Percentiles rank a stretch among this genome's conserved stretches.
Evolutionary conservation across 2,113 vertebrate genomes (phyloP).

Genomic region (Polyodon spathula): DNA sequence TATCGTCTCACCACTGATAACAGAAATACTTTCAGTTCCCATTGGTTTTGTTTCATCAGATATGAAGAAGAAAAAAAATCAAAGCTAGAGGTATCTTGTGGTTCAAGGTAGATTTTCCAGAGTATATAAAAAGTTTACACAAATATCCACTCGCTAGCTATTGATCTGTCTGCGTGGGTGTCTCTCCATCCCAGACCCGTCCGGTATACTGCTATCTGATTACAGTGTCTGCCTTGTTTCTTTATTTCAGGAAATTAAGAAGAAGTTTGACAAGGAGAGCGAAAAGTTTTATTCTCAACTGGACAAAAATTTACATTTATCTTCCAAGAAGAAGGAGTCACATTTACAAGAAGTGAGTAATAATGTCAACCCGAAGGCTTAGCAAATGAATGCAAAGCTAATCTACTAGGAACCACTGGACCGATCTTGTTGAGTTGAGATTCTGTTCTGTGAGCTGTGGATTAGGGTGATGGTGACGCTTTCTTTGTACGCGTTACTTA

Average conservation of each 20-base stretch:
- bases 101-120: background rate
- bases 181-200: background rate
- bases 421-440: too few relatives aligned
- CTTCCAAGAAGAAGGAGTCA: conserved; percentile 90
- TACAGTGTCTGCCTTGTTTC: background rate
- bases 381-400: too few relatives aligned
- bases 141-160: too few relatives aligned
- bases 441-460: too few relatives aligned
- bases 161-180: conserved; percentile 2
- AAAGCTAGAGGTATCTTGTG: background rate
- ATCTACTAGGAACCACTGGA: too few relatives aligned
- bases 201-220: background rate
- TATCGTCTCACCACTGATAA: too few relatives aligned
- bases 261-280: conserved; percentile 94
- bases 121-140: too few relatives aligned
- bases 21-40: too few relatives aligned
- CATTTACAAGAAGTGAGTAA: conserved; percentile 79
- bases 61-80: too few relatives aligned
- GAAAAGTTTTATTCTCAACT: conserved; percentile 89
- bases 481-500: too few relatives aligned
- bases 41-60: too few relatives aligned
- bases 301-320: conserved; percentile 85
- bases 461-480: too few relatives aligned
- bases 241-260: conserved; percentile 75
- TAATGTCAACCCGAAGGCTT: background rate